Evolutionary conservation across 2,797 vertebrate species (phyloP).

Genomic region (Myioborus miniatus): DNA sequence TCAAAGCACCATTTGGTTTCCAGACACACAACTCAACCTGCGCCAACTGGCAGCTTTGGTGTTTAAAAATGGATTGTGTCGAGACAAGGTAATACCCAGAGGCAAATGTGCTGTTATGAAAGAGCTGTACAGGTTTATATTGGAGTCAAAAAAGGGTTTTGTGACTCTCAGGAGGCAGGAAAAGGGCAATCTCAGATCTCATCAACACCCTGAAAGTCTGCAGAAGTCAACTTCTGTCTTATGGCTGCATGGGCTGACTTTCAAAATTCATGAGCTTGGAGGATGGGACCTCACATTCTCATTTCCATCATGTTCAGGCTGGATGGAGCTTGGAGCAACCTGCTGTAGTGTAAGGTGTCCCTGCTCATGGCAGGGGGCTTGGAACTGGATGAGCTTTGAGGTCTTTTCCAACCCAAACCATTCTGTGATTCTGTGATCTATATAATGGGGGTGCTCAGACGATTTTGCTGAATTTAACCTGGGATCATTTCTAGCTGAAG

Average conservation of each 20-base stretch:
- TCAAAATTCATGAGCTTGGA: neutral
- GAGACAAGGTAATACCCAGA: slow-evolving; percentile 52
- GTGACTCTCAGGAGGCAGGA: neutral
- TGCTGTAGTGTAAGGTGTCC: neutral
- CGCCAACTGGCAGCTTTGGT: slow-evolving; percentile 5
- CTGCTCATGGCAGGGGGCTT: neutral
- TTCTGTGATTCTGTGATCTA: neutral
- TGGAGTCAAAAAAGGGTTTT: slow-evolving; percentile 4
- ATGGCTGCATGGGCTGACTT: neutral
- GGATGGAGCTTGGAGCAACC: neutral
- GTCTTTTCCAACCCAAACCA: neutral
- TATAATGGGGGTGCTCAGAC: neutral
- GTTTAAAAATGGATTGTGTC: slow-evolving; percentile 55
- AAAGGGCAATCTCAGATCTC: neutral
- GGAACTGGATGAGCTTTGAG: neutral
- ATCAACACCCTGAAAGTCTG: neutral
- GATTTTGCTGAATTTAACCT: neutral
- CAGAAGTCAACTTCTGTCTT: neutral
- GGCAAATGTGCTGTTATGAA: slow-evolving; percentile 44
- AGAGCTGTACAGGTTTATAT: slow-evolving; percentile 28
- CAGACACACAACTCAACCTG: slow-evolving; percentile 30
- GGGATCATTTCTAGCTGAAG: neutral
- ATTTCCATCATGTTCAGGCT: neutral
- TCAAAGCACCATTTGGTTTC: slow-evolving; percentile 18
- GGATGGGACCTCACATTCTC: neutral